Conservation (phyloP, 2,113 vertebrate genomes). For the Hippoglossus stenolepis region DNA sequence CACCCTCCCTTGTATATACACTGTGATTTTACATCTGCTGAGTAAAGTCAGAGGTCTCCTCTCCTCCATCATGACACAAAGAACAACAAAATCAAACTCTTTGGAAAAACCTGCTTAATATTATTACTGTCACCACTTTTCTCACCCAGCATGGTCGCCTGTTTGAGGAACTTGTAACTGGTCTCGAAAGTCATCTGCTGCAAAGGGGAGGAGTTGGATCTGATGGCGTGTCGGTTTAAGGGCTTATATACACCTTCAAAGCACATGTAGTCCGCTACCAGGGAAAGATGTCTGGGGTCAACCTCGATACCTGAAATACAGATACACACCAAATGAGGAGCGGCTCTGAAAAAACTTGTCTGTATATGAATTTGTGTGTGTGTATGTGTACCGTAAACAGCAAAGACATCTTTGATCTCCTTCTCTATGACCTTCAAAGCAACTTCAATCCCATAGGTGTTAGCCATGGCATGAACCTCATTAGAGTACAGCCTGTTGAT, state of each 20-base stretch:
- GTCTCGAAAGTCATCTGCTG: conserved; percentile 99
- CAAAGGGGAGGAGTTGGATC: conserved; percentile 93
- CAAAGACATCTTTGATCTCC: conserved; percentile 99
- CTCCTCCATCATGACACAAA: no score
- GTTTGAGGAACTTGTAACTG: conserved; percentile 95
- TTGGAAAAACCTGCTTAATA: no score
- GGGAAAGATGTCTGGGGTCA: conserved; percentile 94
- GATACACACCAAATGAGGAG: neutral
- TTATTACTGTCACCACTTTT: no score
- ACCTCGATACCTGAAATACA: conserved; percentile 89
- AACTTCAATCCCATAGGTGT: conserved; percentile 93
- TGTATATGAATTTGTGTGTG: neutral
- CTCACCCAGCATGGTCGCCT: conserved; percentile 82
- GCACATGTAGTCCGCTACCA: conserved; percentile 99
- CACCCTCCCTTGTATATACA: no score
- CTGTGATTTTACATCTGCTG: no score
- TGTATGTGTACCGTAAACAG: conserved; percentile 89
- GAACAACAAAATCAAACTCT: no score
- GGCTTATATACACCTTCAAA: conserved; percentile 95
- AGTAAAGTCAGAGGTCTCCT: no score
- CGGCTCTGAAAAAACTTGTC: neutral
- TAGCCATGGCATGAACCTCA: conserved; percentile 95
- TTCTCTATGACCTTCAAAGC: conserved; percentile 93
- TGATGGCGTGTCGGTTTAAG: conserved; percentile 90
- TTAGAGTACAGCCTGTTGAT: conserved; percentile 92